Conservation (phyloP, 37 sponge, comb jelly and placozoan genomes). For the Beroe ovata region DNA sequence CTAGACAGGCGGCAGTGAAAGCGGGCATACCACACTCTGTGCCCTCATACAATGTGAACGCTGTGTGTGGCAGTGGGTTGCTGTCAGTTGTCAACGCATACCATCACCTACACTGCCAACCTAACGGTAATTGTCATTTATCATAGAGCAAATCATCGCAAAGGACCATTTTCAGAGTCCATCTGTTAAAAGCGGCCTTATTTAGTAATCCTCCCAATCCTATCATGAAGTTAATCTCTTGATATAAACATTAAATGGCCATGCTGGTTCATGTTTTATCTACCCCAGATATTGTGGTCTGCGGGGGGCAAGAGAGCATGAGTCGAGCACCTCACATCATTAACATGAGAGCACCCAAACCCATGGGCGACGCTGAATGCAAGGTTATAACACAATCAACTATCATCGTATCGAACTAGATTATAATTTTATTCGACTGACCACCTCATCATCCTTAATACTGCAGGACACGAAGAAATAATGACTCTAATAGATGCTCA, state of each 20-base stretch:
- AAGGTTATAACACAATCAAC: too few species aligned
- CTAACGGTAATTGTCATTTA: constrained; percentile 10
- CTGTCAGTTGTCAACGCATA: constrained; percentile 73
- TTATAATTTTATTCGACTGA: too few species aligned
- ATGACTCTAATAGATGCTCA: too few species aligned
- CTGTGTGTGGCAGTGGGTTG: constrained; percentile 95
- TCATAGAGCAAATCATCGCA: too few species aligned
- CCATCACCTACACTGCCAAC: not conserved
- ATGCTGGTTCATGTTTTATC: constrained; percentile 76
- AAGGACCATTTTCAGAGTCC: too few species aligned
- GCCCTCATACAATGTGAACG: constrained; percentile 83
- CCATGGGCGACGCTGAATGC: constrained; percentile 57
- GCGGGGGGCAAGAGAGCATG: constrained; percentile 97
- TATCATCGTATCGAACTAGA: too few species aligned
- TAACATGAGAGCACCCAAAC: not conserved
- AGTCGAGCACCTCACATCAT: constrained; percentile 73
- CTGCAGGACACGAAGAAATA: too few species aligned
- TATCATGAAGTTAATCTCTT: too few species aligned
- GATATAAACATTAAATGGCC: too few species aligned
- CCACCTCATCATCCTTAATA: too few species aligned
- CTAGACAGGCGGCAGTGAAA: constrained; percentile 84
- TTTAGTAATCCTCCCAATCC: too few species aligned
- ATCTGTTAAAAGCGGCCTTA: too few species aligned
- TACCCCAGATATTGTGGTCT: constrained; percentile 77
- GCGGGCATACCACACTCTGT: constrained; percentile 84